Evolutionary conservation across 2,113 vertebrate species (phyloP), one percentile per base, ranked within the genome.

Genomic region (Otocyon megalotis): DNA sequence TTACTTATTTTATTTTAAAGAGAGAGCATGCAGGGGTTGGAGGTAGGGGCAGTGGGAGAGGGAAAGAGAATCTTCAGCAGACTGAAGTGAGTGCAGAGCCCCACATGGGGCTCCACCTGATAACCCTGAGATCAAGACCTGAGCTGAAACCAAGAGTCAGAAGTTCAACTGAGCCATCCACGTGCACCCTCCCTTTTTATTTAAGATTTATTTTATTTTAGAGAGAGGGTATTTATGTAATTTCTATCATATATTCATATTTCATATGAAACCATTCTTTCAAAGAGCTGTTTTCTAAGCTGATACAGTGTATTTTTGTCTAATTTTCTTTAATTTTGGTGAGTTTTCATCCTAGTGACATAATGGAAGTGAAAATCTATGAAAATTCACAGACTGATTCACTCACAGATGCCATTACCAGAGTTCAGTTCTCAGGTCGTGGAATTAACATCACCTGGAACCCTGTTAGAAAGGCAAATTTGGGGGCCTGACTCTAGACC

Each of bases 261-360:
- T 95, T 96, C 26, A 35, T 15, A 77, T 14, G n/a, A 77, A 76
- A 80, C 22, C 8, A 17, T 53, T 90, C 19, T 67, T 72, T 74
- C 8, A 43, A 43, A 89, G 28, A 60, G 5, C 53, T 93, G 20
- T 94, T 58, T 63, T 54, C 54, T 53, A 72, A 90, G 79, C 35
- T 50, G 24, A 60, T 13, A 1, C 14, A 19, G 1, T 74, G 3
- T 76, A 43, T 48, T 92, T 91, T 88, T 56, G 5, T 76, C 58
- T 94, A 54, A 72, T 90, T 94, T 53, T 87, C 74, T 54, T 53
- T 74, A 26, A 77, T 77, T 87, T 56, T 37, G 37, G n/a, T 93
- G 48, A 74, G 30, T 86, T 63, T 82, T 94, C 9, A 95, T 76
- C 30, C 53, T 74, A 14, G 3, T 82, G 63, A 43, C 4, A 20